A percentile compares a stretch with the other conserved stretches of the same genome.
phyloP scores from a whole-genome alignment of 2,113 vertebrate species.

The Oostethus manadensis region DNA sequence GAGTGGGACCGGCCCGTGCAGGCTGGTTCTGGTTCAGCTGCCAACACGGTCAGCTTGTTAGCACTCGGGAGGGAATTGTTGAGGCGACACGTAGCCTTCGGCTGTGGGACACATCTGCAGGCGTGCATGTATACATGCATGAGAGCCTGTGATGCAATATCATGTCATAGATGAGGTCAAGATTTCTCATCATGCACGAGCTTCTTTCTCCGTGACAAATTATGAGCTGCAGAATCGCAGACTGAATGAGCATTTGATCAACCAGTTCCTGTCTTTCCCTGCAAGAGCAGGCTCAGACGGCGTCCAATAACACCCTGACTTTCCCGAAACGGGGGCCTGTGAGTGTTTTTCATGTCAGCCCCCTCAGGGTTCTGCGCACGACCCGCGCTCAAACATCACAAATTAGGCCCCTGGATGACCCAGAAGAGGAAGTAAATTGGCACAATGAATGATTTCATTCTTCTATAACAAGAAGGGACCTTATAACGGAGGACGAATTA shows the following conservation, averaged over 20 bases:
- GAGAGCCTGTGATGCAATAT: slow-evolving; percentile 14
- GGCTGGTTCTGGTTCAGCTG: slow-evolving; percentile 53
- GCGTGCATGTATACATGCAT: slow-evolving; percentile 23
- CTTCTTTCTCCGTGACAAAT: background rate
- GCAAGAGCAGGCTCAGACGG: background rate
- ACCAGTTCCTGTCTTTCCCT: background rate
- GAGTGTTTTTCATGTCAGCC: slow-evolving; percentile 32
- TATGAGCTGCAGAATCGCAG: too few relatives aligned
- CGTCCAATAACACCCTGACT: slow-evolving; percentile 29
- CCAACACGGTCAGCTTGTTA: slow-evolving; percentile 61
- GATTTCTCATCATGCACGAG: background rate
- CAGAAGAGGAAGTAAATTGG: slow-evolving; percentile 57
- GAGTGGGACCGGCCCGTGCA: slow-evolving; percentile 41
- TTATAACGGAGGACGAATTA: slow-evolving; percentile 53
- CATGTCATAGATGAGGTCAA: background rate
- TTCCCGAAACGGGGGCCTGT: slow-evolving; percentile 32
- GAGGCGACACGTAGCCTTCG: slow-evolving; percentile 55
- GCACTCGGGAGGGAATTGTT: slow-evolving; percentile 37
- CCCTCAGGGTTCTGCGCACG: slow-evolving; percentile 35
- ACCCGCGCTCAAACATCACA: slow-evolving; percentile 53
- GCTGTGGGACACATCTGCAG: slow-evolving; percentile 39
- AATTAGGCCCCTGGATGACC: slow-evolving; percentile 66
- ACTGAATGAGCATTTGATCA: too few relatives aligned
- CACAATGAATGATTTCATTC: slow-evolving; percentile 60
- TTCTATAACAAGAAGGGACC: slow-evolving; percentile 47